Base-by-base conservation (phyloP, 1,140 invertebrate species). In the Drosophila equinoxialis region DNA sequence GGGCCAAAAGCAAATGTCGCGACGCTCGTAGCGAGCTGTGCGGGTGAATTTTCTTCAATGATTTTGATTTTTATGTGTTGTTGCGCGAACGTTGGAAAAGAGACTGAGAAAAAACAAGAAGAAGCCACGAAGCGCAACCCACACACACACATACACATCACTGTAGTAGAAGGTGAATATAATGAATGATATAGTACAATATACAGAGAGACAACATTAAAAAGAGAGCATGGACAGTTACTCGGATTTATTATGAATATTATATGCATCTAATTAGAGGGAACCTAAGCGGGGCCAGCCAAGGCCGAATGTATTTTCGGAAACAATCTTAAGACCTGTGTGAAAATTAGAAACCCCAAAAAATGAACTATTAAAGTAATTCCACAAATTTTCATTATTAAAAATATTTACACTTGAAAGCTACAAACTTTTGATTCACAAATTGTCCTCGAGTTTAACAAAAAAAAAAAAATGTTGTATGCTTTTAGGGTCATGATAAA, bases 31-130 rank as follows among this genome's bases (percentile, higher is more conserved):
- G 67, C 68, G 84, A 84, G 84, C 79, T 60, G 64, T 76, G 74
- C 74, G 73, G 60, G 66, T 66, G 63, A 60, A 55, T 60, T 51
- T 51, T 59, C 60, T 48, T 35, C 45, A 51, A 51, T 51, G 45
- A 51, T 30, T 30, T 65, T 55, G 55, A 42, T 30, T 30, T 30
- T 6, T 6, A 17, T 51, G 75, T 79, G 76, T 87, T 74, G 79
- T 89, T 87, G 73, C 83, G 83, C 83, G 79, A 86, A 87, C 79
- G 76, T 83, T 73, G 65, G 57, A 76, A 83, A 77, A 87, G 84
- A 89, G 83, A 87, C 76, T 87, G 65, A 58, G 79, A 54, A 68
- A 79, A 73, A 77, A 71, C 60, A 81, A 64, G 65, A 60, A 58
- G 33, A 70, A 41, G 42, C 60, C 39, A 35, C 62, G 60, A 69